These are phyloP conservation scores for Germaria angustata DNA, from an alignment of 2,888 invertebrate genomes.

Conservation along the genomic window DNA sequence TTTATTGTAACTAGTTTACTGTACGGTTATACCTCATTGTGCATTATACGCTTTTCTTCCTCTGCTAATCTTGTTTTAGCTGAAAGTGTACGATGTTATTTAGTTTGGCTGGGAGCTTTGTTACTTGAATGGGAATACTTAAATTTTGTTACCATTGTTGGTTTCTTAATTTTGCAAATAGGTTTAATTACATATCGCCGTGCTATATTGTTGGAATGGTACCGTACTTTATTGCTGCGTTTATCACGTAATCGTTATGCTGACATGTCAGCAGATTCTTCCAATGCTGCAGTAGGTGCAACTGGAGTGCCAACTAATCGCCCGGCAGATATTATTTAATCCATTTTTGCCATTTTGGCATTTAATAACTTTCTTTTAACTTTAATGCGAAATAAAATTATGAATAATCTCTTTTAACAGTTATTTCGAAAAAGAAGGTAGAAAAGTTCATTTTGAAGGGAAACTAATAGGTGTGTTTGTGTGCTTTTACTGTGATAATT, in stretches of 20 bases:
- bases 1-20: conserved; percentile 91
- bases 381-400: not conserved
- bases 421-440: not conserved
- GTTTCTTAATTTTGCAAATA: conserved; percentile 87
- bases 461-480: too few relatives aligned
- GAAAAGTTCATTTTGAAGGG: too few relatives aligned
- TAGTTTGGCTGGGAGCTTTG: conserved; percentile 93
- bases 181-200: conserved; percentile 93
- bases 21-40: conserved; percentile 95
- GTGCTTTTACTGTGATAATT: too few relatives aligned
- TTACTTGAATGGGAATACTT: conserved; percentile 89
- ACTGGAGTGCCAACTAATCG: conserved; percentile 71
- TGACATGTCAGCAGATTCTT: conserved; percentile 70
- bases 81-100: conserved; percentile 91
- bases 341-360: conserved; percentile 1
- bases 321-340: conserved; percentile 75
- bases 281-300: conserved; percentile 20
- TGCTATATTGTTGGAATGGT: conserved; percentile 79
- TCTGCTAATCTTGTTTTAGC: conserved; percentile 95
- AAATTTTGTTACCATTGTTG: conserved; percentile 88
- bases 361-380: not conserved
- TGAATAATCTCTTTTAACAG: not conserved
- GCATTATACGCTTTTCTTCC: conserved; percentile 95
- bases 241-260: conserved; percentile 73
- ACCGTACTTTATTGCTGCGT: conserved; percentile 71